phyloP scores from a whole-genome alignment of 1,140 invertebrate species.

The Habropoda laboriosa region DNA sequence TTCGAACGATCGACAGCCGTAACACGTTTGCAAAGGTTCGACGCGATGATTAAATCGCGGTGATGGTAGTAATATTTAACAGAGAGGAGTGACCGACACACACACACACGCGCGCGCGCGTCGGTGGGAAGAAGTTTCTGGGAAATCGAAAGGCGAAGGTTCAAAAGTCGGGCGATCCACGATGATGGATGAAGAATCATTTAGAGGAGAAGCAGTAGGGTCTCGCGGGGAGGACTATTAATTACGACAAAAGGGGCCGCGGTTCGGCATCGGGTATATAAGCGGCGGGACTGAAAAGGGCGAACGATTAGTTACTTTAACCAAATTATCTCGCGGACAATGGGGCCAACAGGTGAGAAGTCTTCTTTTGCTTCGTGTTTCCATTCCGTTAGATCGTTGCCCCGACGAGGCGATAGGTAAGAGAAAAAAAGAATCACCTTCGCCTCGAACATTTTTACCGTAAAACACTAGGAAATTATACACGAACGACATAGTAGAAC shows the following conservation, averaged over 20 bases:
- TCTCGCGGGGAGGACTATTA: slow-evolving; percentile 79
- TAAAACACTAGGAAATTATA: too few relatives aligned
- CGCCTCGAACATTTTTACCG: too few relatives aligned
- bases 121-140: slow-evolving; percentile 50
- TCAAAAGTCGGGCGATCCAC: slow-evolving; percentile 71
- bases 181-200: slow-evolving; percentile 80
- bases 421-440: not conserved
- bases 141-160: slow-evolving; percentile 68
- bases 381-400: slow-evolving; percentile 50
- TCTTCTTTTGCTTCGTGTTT: slow-evolving; percentile 64
- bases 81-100: not conserved
- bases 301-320: slow-evolving; percentile 82
- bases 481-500: slow-evolving; percentile 25
- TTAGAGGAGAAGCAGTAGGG: slow-evolving; percentile 76
- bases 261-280: slow-evolving; percentile 63
- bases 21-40: not conserved
- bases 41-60: slow-evolving; percentile 1
- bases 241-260: slow-evolving; percentile 81
- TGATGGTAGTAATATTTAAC: not conserved
- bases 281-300: slow-evolving; percentile 76
- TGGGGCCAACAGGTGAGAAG: slow-evolving; percentile 69
- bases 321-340: slow-evolving; percentile 81
- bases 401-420: not conserved
- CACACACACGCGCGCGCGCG: not conserved
- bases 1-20: not conserved